Base-by-base conservation (phyloP, 2,888 invertebrate genomes). In the Tanytarsus gracilentus region DNA sequence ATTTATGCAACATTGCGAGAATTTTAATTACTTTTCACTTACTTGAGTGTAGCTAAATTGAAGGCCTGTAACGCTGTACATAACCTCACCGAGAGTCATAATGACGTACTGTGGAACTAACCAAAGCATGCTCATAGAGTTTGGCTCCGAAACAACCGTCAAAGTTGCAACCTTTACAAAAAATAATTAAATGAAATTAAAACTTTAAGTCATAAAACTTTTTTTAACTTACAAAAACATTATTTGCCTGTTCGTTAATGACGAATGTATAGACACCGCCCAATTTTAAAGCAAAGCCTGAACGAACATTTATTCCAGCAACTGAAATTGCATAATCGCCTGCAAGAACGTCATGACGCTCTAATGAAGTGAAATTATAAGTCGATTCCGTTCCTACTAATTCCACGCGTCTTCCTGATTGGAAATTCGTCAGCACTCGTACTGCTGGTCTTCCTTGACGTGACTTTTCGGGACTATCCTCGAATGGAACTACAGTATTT, bases 41-140 rank as follows among this genome's bases (percentile, higher is more conserved):
- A 94, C 89, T 78, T 88, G 89, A 0, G 91, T 88, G 73, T 92
- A 96, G 1, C 93, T 87, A 73, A 96, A 95, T 69, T 91, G 87
- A 18, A 95, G 76, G 0, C 94, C 94, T 0, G 94, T 93, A 39
- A 95, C 85, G 39, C 92, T 89, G 71, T 93, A 90, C 82, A 95
- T 85, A 40, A 95, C 52, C 25, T 83, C 83, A 9, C 80, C 85
- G 4, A 79, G 68, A 0, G 85, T 83, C 67, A 86, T 80, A 2
- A 84, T 69, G 25, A 84, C 70, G 66, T 83, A 85, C 69, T 86
- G 86, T 1, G 85, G 85, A 11, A 84, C 69, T 65, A 84, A 76
- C 79, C 79, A 82, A 1, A 80, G 65, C 67, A 84, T 80, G 62
- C 7, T 26, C 4, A 55, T n/a, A 1, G 36, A 39, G 39, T 55